Evolutionary conservation across 2,888 invertebrate genomes (phyloP).

Genomic region (Eristalis intricaria): DNA sequence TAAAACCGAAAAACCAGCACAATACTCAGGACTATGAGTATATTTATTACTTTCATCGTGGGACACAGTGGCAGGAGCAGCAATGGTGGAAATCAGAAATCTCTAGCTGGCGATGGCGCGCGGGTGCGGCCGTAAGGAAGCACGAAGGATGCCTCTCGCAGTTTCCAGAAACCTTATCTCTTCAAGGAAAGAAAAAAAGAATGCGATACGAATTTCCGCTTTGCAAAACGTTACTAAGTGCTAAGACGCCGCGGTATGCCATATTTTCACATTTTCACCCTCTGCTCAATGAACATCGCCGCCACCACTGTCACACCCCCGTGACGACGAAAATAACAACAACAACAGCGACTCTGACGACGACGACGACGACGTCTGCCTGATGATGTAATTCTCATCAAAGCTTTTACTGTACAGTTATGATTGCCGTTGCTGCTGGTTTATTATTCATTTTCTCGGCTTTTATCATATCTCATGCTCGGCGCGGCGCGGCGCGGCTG

Average conservation of each 20-base stretch:
- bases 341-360: neutral
- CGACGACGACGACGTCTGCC: neutral
- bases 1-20: conserved; percentile 45
- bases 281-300: neutral
- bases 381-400: conserved; percentile 68
- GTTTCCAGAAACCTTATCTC: conserved; percentile 42
- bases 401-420: conserved; percentile 51
- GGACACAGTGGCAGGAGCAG: conserved; percentile 4
- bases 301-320: neutral
- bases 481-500: too few relatives aligned
- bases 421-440: conserved; percentile 57
- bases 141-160: conserved; percentile 22
- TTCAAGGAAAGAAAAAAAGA: neutral
- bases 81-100: conserved; percentile 41
- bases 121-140: conserved; percentile 15
- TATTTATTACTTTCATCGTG: conserved; percentile 57
- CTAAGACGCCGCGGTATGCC: conserved; percentile 14
- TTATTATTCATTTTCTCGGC: conserved; percentile 63
- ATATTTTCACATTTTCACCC: neutral
- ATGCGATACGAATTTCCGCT: conserved; percentile 47
- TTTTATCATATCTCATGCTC: conserved; percentile 44
- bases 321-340: too few relatives aligned
- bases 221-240: conserved; percentile 37
- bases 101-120: neutral
- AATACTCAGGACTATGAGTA: conserved; percentile 20